Conservation (phyloP, 1,140 invertebrate species). For the Aphelenchoides fujianensis region DNA sequence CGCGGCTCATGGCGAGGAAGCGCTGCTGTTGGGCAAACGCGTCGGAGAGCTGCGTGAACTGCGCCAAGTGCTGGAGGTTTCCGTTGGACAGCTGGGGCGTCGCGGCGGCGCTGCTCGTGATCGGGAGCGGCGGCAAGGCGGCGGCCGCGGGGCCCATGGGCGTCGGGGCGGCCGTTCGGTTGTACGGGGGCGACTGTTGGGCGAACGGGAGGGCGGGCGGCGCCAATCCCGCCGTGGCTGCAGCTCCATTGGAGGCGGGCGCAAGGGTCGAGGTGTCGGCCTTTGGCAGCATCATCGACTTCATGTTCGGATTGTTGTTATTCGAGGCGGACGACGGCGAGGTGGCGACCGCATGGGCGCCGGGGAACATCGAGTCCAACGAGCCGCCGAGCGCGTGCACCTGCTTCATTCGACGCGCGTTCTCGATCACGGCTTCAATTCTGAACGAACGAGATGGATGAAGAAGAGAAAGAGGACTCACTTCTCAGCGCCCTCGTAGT, state of each 20-base stretch:
- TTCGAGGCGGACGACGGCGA: conserved; percentile 22
- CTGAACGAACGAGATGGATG: conserved; percentile 63
- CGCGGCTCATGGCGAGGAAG: not conserved
- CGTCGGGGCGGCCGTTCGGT: not conserved
- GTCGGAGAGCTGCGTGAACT: conserved; percentile 29
- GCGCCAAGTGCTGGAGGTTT: conserved; percentile 27
- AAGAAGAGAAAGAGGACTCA: conserved; percentile 24
- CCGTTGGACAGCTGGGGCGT: conserved; percentile 53
- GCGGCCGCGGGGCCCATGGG: not conserved
- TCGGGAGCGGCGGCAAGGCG: no score
- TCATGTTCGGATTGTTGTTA: conserved; percentile 11
- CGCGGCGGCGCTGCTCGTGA: conserved; percentile 65
- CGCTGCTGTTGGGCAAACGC: conserved; percentile 31
- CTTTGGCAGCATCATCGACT: conserved; percentile 22
- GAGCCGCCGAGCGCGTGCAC: conserved; percentile 63
- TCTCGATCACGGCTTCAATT: conserved; percentile 90
- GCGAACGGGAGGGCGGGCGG: conserved; percentile 63
- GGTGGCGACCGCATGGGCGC: conserved; percentile 20
- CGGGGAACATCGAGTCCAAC: conserved; percentile 10
- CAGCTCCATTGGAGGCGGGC: conserved; percentile 32
- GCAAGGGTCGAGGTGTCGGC: conserved; percentile 13
- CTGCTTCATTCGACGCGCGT: conserved; percentile 87
- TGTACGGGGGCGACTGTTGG: conserved; percentile 15
- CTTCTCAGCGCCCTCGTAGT: conserved; percentile 77
- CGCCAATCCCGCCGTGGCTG: conserved; percentile 35